These are phyloP conservation scores for Zonotrichia leucophrys DNA, from an alignment of 2,113 vertebrate genomes.

Conservation along the genomic window DNA sequence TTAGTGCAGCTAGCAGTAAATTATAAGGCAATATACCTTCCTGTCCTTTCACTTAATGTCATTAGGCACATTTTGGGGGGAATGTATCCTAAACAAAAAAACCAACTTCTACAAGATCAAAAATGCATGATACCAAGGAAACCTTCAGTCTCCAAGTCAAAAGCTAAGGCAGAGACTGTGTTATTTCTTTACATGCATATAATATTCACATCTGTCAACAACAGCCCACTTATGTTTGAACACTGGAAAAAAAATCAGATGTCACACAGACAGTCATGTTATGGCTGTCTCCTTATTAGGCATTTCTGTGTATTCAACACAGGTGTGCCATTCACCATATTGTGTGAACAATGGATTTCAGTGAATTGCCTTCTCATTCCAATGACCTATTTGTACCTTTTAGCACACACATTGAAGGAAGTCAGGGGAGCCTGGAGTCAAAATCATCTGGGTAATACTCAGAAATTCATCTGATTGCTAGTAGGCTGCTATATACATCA, in stretches of 20 bases:
- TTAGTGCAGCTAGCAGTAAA: background rate
- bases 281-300: background rate
- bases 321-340: background rate
- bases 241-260: background rate
- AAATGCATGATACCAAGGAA: background rate
- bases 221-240: background rate
- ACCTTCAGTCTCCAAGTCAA: background rate
- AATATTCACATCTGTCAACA: background rate
- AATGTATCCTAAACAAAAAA: background rate
- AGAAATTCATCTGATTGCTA: background rate
- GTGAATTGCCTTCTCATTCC: background rate
- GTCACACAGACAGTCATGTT: background rate
- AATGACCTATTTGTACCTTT: background rate
- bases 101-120: background rate
- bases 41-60: background rate
- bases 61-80: background rate
- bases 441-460: background rate
- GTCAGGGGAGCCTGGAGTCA: background rate
- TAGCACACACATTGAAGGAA: background rate
- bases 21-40: background rate
- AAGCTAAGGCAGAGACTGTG: background rate
- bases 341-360: accelerated
- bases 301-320: background rate
- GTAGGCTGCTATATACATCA: background rate
- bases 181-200: background rate